These are phyloP conservation scores for Phalera bucephala DNA, from an alignment of 2,888 invertebrate genomes.

Conservation along the genomic window DNA sequence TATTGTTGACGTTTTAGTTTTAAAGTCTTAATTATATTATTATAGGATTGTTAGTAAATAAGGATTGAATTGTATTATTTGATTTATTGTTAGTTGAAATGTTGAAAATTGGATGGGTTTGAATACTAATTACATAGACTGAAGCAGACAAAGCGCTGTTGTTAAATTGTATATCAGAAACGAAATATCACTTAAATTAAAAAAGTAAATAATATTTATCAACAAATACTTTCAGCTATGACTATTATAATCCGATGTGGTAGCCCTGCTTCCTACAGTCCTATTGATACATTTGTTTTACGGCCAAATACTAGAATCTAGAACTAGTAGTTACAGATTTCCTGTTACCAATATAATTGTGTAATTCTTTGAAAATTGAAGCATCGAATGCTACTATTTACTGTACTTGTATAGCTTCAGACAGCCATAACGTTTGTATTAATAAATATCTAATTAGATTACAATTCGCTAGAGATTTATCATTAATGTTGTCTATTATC, in stretches of 20 bases:
- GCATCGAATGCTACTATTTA: conserved; percentile 11
- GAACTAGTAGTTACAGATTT: conserved; percentile 5
- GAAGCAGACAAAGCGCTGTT: conserved; percentile 15
- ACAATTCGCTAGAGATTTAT: conserved; percentile 16
- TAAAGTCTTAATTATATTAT: conserved; percentile 20
- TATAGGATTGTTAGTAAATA: conserved; percentile 35
- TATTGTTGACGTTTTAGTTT: conserved; percentile 36
- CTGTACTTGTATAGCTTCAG: conserved; percentile 6
- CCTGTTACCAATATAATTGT: conserved; percentile 10
- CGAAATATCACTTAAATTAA: not conserved
- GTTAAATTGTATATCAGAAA: conserved; percentile 14
- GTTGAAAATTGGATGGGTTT: conserved; percentile 19
- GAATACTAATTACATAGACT: conserved; percentile 22
- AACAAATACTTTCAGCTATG: too few species aligned
- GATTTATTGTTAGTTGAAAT: conserved; percentile 24
- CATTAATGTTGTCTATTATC: conserved; percentile 13
- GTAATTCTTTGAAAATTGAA: conserved; percentile 12
- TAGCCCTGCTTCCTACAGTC: conserved; percentile 29
- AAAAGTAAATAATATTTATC: not conserved
- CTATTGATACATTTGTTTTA: conserved; percentile 40
- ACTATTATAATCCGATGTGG: not conserved
- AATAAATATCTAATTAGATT: conserved; percentile 6
- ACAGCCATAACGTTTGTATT: conserved; percentile 4
- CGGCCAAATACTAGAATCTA: conserved; percentile 60
- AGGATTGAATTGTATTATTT: conserved; percentile 32